A percentile compares a stretch with the other conserved stretches of the same genome.
phyloP scores from a whole-genome alignment of 2,797 vertebrate genomes.

The Myripristis jacobus region DNA sequence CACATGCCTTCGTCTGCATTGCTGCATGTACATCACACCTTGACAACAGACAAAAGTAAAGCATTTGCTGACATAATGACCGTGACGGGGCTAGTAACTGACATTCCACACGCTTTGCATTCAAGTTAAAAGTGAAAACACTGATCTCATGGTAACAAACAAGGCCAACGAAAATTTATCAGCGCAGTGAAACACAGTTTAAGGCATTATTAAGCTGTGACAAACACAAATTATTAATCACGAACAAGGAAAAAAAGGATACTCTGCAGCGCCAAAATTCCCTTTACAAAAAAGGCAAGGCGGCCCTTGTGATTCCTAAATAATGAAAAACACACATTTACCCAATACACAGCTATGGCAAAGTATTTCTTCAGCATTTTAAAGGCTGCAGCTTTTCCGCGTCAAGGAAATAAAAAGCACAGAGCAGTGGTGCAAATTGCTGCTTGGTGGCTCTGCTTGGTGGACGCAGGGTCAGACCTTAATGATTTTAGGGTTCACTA shows the following conservation, averaged over 20 bases:
- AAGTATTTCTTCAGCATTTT: neutral
- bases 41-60: slow-evolving; percentile 1
- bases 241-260: slow-evolving; percentile 7
- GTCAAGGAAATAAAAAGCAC: neutral
- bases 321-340: slow-evolving; percentile 27
- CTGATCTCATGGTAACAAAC: slow-evolving; percentile 56
- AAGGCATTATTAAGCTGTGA: slow-evolving; percentile 12
- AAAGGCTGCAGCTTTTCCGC: neutral
- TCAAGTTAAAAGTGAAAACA: slow-evolving; percentile 55
- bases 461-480: no score
- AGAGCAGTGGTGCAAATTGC: neutral
- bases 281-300: slow-evolving; percentile 20
- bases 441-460: no score
- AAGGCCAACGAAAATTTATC: slow-evolving; percentile 30
- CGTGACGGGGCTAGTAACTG: slow-evolving; percentile 30
- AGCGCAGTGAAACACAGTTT: slow-evolving; percentile 18
- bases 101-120: slow-evolving; percentile 22
- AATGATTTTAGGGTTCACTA: neutral
- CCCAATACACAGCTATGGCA: no score
- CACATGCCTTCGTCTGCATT: neutral
- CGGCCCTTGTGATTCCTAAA: slow-evolving; percentile 19
- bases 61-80: neutral
- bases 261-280: neutral
- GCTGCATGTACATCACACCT: neutral
- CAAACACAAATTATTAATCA: slow-evolving; percentile 48